These are phyloP conservation scores for Metopia argyrocephala DNA, from an alignment of 2,888 invertebrate genomes.

Conservation along the genomic window DNA sequence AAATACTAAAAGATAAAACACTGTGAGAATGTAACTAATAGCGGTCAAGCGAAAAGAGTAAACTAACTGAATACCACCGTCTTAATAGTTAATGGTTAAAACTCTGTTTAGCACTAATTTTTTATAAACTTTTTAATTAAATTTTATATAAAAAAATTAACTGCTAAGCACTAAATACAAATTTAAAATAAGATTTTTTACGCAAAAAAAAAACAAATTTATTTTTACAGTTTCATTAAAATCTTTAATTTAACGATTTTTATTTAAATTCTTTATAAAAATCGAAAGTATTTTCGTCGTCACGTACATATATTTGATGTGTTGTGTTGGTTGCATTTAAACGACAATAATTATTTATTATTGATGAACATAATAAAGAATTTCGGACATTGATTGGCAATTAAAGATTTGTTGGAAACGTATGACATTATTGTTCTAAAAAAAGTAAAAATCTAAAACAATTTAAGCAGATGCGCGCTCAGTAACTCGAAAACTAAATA, in stretches of 20 bases:
- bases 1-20: too few species aligned
- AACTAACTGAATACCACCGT: too few species aligned
- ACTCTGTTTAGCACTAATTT: too few species aligned
- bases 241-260: not conserved
- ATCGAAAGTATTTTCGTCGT: not conserved
- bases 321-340: not conserved
- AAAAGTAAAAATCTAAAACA: not conserved
- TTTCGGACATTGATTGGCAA: conserved; percentile 48
- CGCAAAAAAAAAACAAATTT: too few species aligned
- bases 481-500: conserved; percentile 8
- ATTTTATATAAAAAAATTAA: too few species aligned
- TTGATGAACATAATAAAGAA: conserved; percentile 26
- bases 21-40: too few species aligned
- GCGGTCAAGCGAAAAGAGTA: too few species aligned
- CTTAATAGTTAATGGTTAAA: too few species aligned
- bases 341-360: conserved; percentile 21
- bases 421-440: conserved; percentile 28
- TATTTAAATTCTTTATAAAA: not conserved
- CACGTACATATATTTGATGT: not conserved
- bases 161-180: too few species aligned
- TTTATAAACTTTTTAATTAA: too few species aligned
- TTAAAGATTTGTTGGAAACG: conserved; percentile 49
- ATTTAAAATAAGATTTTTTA: too few species aligned
- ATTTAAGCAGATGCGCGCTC: not conserved
- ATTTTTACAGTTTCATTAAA: too few species aligned